Base-by-base conservation (phyloP, 1,140 invertebrate species). In the Eueides isabella region DNA sequence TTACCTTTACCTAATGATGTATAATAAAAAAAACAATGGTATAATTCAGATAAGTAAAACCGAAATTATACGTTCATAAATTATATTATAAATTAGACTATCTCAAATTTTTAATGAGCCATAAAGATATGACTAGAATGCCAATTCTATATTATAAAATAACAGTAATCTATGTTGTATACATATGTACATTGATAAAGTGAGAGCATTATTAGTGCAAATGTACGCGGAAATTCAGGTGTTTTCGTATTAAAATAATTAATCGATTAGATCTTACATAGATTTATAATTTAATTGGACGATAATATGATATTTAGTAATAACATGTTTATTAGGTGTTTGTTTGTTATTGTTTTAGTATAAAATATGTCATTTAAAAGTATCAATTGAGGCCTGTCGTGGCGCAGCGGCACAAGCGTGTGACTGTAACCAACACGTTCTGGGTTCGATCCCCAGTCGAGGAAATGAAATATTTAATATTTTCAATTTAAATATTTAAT, bases 111-210 rank as follows among this genome's bases (percentile, higher is more conserved):
- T 23, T 4, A 55, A 23, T 55, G 48, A 11, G 23, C 19, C 19
- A 1, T 55, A 55, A 23, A 44, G n/a, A 55, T 11, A 55, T 55
- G 4, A 26, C 2, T 26, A 55, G 11, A 55, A 55, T 26, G 26
- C 48, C 23, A 26, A 23, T 23, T 55, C 23, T 55, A 55, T 55
- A n/a, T 55, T 55, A 55, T 55, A 55, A 23, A 55, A 55, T 26
- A 11, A 26, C 9, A 23, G 19, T 23, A 23, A 55, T 55, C 44
- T 55, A 5, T 55, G n/a, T n/a, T n/a, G n/a, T n/a, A n/a, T n/a
- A n/a, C n/a, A n/a, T n/a, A n/a, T n/a, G n/a, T n/a, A n/a, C n/a
- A 55, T 23, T 23, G 44, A 55, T 55, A 55, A 0, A 5, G 44
- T 23, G 2, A 2, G 44, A 48, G 19, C 9, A 4, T 55, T 55